Percentiles rank a stretch among this genome's conserved stretches.
phyloP scores from a whole-genome alignment of 53 echinoderm and acorn worm species.

The Stichopus horrens region DNA sequence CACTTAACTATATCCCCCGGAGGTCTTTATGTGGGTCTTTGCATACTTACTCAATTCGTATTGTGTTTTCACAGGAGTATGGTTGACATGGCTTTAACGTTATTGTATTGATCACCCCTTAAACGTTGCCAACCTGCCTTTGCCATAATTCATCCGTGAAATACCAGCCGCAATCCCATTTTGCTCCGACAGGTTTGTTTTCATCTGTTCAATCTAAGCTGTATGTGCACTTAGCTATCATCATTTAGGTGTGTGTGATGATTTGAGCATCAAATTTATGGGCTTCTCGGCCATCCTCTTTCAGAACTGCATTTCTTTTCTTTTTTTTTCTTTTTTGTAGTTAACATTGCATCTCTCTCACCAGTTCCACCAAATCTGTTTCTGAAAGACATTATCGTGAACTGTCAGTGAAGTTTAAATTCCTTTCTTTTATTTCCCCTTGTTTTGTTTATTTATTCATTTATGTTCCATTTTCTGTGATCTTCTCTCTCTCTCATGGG shows the following conservation, averaged over 20 bases:
- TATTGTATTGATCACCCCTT: constrained; percentile 28
- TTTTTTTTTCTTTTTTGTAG: background rate
- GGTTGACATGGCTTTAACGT: constrained; percentile 40
- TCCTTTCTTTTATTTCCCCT: background rate
- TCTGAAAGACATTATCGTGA: no score
- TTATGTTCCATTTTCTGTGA: no score
- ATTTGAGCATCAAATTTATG: background rate
- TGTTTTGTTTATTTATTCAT: background rate
- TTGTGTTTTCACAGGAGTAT: constrained; percentile 22
- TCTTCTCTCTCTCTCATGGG: no score
- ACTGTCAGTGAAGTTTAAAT: background rate
- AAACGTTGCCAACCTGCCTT: constrained; percentile 8
- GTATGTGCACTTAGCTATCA: constrained; percentile 39
- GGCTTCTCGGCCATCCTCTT: background rate
- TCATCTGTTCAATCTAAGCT: background rate
- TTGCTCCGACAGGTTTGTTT: background rate
- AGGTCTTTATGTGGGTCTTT: constrained; percentile 13
- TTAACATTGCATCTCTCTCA: no score
- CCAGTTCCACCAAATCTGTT: no score
- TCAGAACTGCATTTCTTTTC: background rate
- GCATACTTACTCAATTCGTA: background rate
- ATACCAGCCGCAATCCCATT: constrained; percentile 9
- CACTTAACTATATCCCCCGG: constrained; percentile 34
- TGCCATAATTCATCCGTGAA: constrained; percentile 22
- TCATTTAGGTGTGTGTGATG: background rate